Evolutionary conservation across 2,888 invertebrate genomes (phyloP).

Genomic region (Pyrgus malvae): DNA sequence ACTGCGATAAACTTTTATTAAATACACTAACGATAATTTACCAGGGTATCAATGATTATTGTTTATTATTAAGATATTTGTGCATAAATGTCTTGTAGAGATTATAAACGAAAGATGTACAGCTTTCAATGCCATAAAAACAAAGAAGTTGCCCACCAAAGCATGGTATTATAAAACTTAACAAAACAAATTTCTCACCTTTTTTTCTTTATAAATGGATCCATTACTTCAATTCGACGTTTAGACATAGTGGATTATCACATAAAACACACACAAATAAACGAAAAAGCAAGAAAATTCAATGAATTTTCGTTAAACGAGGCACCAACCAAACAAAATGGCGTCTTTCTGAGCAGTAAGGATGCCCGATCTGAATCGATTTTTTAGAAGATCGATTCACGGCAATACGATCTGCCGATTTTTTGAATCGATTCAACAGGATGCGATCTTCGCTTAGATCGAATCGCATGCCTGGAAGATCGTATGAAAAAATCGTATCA

Average conservation of each 20-base stretch:
- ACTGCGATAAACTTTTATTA: no score
- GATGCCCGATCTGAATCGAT: neutral
- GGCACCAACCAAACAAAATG: constrained; percentile 67
- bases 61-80: no score
- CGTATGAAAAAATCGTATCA: no score
- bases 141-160: constrained; percentile 11
- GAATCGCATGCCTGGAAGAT: no score
- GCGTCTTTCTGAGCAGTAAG: constrained; percentile 40
- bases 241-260: constrained; percentile 85
- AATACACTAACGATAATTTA: no score
- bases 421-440: no score
- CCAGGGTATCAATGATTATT: no score
- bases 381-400: no score
- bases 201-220: constrained; percentile 90
- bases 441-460: no score
- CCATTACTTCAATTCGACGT: constrained; percentile 92
- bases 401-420: no score
- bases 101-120: no score
- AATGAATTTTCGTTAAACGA: constrained; percentile 45
- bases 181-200: constrained; percentile 77
- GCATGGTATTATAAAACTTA: constrained; percentile 15
- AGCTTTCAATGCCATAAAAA: constrained; percentile 2
- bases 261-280: constrained; percentile 47
- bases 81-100: no score
- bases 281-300: constrained; percentile 44